Base-by-base conservation (phyloP, 2,888 invertebrate genomes). In the Trichogramma dendrolimi region DNA sequence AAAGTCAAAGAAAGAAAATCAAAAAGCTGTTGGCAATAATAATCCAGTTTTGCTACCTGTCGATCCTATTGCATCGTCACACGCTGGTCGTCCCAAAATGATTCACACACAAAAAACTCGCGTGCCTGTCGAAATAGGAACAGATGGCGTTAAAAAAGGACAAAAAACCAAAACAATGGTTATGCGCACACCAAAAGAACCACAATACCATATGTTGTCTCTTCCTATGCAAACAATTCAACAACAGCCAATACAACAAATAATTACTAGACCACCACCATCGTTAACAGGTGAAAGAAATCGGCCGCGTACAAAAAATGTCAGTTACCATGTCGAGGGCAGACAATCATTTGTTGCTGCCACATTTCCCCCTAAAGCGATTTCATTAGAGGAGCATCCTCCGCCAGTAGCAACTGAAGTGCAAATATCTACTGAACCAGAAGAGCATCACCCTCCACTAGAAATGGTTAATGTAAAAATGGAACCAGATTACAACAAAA, bases 41-140 rank as follows among this genome's bases (percentile, higher is more conserved):
- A 27, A 27, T 27, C 27, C 27, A 2, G 27, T 27, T 27, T 27
- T 27, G 27, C 27, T 62, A 69, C 68, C 60, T 67, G 53, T 60
- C 77, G 6, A 51, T 54, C 1, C 61, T 64, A 74, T 77, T 61
- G 75, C 76, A 8, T 70, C 74, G 52, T 72, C 78, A 50, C 81
- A 82, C 6, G 81, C 85, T 1, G 82, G 77, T 7, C 70, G 89
- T 42, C 89, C 89, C 4, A 87, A 87, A 72, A 90, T 90, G 90
- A 90, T 90, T 69, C 90, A 90, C 74, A 90, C 90, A 0, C 87
- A 88, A 73, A 87, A 86, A 70, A 83, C 84, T 54, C 78, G 83
- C 44, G 81, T 83, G 3, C 79, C 84, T 0, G 81, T 82, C 1
- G 83, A 83, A 57, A 67, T 77, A 0, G 79, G 81, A 3, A 79